phyloP scores from a whole-genome alignment of 2,113 vertebrate species.

The Madoqua kirkii region DNA sequence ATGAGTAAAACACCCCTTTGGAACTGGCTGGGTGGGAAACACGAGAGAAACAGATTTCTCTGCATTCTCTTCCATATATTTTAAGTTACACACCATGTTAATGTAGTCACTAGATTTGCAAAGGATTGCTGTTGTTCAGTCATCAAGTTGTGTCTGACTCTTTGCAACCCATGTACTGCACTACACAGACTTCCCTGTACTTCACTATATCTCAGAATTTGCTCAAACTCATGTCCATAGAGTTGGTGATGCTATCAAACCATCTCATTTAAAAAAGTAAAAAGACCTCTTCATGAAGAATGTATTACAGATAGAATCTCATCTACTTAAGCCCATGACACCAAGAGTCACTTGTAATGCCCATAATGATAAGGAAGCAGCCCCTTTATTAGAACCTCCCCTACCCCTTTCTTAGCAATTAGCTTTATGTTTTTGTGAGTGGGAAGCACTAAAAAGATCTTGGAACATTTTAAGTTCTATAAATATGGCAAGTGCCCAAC shows the following conservation, averaged over 20 bases:
- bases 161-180: not conserved
- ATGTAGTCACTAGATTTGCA: not conserved
- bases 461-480: not conserved
- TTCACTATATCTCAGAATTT: not conserved
- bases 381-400: fast-evolving
- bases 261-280: not conserved
- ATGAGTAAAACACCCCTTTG: not conserved
- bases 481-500: not conserved
- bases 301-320: not conserved
- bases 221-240: not conserved
- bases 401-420: not conserved
- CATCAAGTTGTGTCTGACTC: not conserved
- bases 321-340: not conserved
- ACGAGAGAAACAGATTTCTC: not conserved
- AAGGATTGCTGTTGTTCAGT: not conserved
- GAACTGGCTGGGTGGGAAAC: not conserved
- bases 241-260: not conserved
- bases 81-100: not conserved
- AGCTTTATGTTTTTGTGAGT: not conserved
- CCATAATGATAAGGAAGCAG: not conserved
- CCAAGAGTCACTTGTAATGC: not conserved
- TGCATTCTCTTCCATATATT: not conserved
- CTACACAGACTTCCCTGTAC: not conserved
- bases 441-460: not conserved
- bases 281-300: not conserved